A percentile compares a stretch with the other conserved stretches of the same genome.
Conservation (phyloP, 2,888 invertebrate genomes). For the Priocnemis perturbator region DNA sequence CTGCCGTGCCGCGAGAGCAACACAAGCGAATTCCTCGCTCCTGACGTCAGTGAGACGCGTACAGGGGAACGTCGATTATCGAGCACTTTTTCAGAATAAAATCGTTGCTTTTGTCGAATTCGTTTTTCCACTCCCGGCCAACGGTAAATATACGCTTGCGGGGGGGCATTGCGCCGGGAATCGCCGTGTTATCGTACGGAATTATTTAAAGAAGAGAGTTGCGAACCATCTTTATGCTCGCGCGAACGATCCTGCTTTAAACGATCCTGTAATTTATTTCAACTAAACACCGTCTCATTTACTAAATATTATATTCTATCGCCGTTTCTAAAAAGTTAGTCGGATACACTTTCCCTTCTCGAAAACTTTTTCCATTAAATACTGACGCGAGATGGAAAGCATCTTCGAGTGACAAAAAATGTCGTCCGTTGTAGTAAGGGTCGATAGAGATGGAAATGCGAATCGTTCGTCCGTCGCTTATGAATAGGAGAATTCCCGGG, state of each 20-base stretch:
- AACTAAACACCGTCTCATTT: too few species aligned
- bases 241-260: too few species aligned
- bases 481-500: too few species aligned
- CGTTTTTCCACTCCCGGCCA: not conserved
- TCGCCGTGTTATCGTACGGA: too few species aligned
- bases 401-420: too few species aligned
- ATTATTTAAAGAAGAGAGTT: not conserved
- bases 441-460: too few species aligned
- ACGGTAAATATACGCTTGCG: too few species aligned
- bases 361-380: not conserved
- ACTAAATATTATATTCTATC: too few species aligned
- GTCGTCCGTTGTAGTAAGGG: too few species aligned
- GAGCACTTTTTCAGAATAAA: slow-evolving; percentile 23
- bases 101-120: not conserved
- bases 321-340: too few species aligned
- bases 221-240: not conserved
- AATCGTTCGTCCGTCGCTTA: not conserved
- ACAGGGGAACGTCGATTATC: slow-evolving; percentile 24
- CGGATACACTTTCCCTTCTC: not conserved
- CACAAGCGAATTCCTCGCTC: slow-evolving; percentile 37
- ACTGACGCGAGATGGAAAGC: too few species aligned
- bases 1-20: slow-evolving; percentile 20
- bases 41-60: slow-evolving; percentile 37
- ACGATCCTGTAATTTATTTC: too few species aligned
- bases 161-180: not conserved